Percentiles rank a stretch among this genome's conserved stretches.
These are phyloP conservation scores for Orthochromis indermauri DNA, from an alignment of 2,113 vertebrate species.

Conservation along the genomic window DNA sequence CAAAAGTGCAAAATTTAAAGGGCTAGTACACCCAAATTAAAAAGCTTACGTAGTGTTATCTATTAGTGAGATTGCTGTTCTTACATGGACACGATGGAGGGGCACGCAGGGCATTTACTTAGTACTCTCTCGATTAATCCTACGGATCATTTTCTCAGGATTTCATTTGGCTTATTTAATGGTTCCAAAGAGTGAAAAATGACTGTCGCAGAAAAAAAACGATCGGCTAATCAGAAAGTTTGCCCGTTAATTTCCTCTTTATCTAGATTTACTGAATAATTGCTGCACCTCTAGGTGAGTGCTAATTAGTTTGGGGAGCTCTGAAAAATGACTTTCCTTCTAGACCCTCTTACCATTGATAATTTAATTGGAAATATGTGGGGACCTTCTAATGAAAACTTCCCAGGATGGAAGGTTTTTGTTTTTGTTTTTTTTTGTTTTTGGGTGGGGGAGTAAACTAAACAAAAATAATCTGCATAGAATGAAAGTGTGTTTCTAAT, in stretches of 20 bases:
- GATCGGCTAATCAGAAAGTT: not conserved
- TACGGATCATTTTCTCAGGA: not conserved
- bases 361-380: not conserved
- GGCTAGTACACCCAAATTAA: not conserved
- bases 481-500: not conserved
- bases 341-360: not conserved
- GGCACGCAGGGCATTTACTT: not conserved
- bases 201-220: not conserved
- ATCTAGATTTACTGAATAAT: not conserved
- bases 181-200: not conserved
- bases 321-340: not conserved
- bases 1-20: not conserved
- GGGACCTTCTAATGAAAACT: not conserved
- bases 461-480: not conserved
- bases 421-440: accelerated
- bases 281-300: not conserved
- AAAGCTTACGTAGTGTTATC: not conserved
- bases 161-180: not conserved
- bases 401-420: not conserved
- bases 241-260: not conserved
- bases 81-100: not conserved
- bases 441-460: not conserved
- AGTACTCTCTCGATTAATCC: not conserved
- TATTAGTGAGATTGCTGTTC: not conserved
- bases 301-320: not conserved